Evolutionary conservation across 2,797 vertebrate genomes (phyloP).

Genomic region (Lagorchestes hirsutus): DNA sequence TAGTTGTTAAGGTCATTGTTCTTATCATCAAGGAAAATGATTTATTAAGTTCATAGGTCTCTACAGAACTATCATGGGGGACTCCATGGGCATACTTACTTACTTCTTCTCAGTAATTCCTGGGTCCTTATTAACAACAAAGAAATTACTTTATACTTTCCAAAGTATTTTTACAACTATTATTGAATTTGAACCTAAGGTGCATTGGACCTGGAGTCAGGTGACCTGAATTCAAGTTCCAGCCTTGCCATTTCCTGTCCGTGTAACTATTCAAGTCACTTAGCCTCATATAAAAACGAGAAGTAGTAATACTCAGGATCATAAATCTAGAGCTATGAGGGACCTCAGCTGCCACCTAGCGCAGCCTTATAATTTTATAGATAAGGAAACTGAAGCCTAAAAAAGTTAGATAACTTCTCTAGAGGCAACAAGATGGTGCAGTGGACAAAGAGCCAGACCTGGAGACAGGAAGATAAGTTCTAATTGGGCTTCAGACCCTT

Average conservation of each 20-base stretch:
- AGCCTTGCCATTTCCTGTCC: too few species aligned
- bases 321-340: neutral
- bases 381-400: too few species aligned
- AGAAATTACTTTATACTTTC: neutral
- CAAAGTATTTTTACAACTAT: neutral
- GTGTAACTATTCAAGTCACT: neutral
- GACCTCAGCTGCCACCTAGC: too few species aligned
- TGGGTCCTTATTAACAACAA: neutral
- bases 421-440: too few species aligned
- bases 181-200: neutral
- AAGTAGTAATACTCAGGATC: neutral
- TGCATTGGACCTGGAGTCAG: neutral
- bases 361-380: too few species aligned
- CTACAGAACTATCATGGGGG: neutral
- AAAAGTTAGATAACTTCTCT: too few species aligned
- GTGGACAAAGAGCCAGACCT: neutral
- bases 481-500: too few species aligned
- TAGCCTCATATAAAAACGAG: neutral
- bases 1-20: neutral
- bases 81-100: neutral
- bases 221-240: too few species aligned
- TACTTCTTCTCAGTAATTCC: neutral
- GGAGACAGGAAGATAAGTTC: too few species aligned
- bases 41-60: neutral
- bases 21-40: neutral